These are phyloP conservation scores for Petrocephalus microphthalmus DNA, from an alignment of 2,113 vertebrate species.

Conservation along the genomic window DNA sequence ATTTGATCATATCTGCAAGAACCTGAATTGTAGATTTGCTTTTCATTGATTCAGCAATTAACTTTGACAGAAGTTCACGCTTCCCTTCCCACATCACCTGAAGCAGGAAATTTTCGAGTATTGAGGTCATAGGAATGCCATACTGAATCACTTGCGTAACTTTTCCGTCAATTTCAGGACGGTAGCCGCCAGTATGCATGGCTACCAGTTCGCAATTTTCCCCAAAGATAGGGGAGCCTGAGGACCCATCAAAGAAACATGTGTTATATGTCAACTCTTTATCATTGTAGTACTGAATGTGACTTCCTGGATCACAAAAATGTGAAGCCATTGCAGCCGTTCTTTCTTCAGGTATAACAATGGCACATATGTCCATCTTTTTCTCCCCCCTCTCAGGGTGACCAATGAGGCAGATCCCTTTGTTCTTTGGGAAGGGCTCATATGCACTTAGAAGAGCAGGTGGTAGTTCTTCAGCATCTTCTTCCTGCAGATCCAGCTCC, in stretches of 20 bases:
- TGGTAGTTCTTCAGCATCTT: neutral
- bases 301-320: too few relatives aligned
- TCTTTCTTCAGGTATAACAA: constrained; percentile 19
- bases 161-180: neutral
- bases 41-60: neutral
- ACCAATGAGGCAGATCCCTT: constrained; percentile 48
- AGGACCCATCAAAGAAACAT: constrained; percentile 35
- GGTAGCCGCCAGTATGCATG: constrained; percentile 34
- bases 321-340: neutral
- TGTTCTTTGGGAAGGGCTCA: neutral
- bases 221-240: constrained; percentile 39
- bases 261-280: neutral
- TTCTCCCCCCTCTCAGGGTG: constrained; percentile 40
- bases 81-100: neutral
- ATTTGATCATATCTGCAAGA: neutral
- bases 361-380: constrained; percentile 37
- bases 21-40: neutral
- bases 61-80: neutral
- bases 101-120: constrained; percentile 1
- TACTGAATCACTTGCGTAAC: constrained; percentile 28
- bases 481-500: constrained; percentile 9
- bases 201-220: constrained; percentile 25
- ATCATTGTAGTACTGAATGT: neutral
- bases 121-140: neutral
- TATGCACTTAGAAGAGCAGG: neutral